Evolutionary conservation across 2,888 invertebrate species (phyloP), one percentile per base, ranked within the genome.

Genomic region (Synergus itoensis): DNA sequence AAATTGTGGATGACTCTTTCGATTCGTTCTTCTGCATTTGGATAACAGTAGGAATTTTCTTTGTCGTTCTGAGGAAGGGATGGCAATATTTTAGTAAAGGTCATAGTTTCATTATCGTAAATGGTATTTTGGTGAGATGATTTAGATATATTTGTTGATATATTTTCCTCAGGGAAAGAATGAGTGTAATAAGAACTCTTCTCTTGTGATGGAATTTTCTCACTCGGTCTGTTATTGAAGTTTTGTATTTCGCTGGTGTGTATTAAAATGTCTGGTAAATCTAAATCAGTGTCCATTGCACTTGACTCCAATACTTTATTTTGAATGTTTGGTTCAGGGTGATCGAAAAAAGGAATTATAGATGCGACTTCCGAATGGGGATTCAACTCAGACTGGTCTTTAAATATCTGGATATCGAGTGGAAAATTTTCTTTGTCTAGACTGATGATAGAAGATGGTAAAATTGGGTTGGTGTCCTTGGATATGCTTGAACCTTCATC

Each of bases 21-120:
- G 45, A 1, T 12, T n/a, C 57, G 48, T 40, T 57, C 75, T 8
- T 75, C 36, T 75, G 12, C 21, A 78, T 12, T 21, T 21, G 18
- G 43, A 67, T 81, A 82, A 48, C 80, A 77, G 28, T 81, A 83
- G 53, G 83, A 81, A 45, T 84, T 84, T 75, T 84, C 83, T 77
- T 83, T 82, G 41, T 80, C 83, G 60, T 83, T 73, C 12, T 79
- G 81, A 45, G 82, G 77, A 9, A 84, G 78, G 41, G 16, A 48
- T 36, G 73, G n/a, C 36, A 73, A 53, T 48, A 16, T 16, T 73
- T 57, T 53, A 36, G 73, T 73, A 40, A 73, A 73, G 4, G 73
- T n/a, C 73, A 73, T 73, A 21, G 73, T 73, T n/a, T 73, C 36
- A 36, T 53, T 73, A 16, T 12, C 21, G 53, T 16, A 53, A 9